phyloP scores from a whole-genome alignment of 2,113 vertebrate genomes.

The Micromys minutus region DNA sequence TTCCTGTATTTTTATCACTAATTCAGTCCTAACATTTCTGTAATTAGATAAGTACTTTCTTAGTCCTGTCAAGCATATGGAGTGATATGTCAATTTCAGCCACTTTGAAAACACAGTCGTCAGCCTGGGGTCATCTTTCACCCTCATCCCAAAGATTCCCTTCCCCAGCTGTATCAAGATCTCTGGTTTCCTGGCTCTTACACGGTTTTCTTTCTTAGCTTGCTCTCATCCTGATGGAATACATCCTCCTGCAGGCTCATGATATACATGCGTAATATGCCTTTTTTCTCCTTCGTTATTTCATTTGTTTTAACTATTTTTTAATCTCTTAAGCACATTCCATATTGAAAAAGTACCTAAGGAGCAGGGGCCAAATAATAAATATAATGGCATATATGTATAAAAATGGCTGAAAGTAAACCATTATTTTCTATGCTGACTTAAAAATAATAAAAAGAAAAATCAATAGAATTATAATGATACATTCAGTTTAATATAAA shows the following conservation, averaged over 20 bases:
- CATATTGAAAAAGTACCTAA: background rate
- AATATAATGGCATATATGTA: background rate
- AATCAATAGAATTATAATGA: background rate
- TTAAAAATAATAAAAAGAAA: background rate
- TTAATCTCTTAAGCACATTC: background rate
- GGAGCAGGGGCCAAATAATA: background rate
- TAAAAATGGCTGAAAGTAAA: background rate
- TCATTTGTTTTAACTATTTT: background rate
- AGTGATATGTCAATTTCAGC: background rate
- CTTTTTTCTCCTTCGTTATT: background rate
- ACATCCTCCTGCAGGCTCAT: background rate
- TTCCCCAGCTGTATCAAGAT: background rate
- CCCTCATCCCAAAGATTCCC: background rate
- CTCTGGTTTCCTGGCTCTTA: background rate
- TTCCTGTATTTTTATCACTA: background rate
- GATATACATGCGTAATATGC: background rate
- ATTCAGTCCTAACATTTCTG: background rate
- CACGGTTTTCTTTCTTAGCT: background rate
- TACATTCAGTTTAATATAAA: background rate
- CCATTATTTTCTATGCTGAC: background rate
- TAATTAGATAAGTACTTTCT: conserved; percentile 15
- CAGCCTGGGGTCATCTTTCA: background rate
- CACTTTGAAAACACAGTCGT: background rate
- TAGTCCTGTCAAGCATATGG: background rate
- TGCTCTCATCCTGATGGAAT: background rate